Conservation (phyloP, 2,888 invertebrate species). For the Incurvaria masculella region DNA sequence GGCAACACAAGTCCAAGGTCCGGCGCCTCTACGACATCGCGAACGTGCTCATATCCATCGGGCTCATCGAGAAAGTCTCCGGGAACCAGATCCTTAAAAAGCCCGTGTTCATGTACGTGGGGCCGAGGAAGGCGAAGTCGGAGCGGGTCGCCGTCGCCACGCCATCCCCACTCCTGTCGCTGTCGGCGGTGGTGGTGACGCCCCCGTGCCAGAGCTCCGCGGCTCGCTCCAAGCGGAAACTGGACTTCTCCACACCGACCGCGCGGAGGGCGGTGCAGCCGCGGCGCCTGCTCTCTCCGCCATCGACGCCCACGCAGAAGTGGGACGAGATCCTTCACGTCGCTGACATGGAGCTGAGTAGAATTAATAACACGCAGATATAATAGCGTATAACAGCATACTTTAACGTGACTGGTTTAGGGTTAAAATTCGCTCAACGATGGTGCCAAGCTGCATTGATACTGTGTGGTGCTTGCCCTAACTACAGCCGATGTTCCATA, state of each 20-base stretch:
- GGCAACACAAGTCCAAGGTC: slow-evolving; percentile 64
- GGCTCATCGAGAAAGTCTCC: slow-evolving; percentile 67
- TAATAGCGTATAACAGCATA: too few relatives aligned
- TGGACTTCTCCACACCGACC: slow-evolving; percentile 43
- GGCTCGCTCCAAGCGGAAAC: slow-evolving; percentile 44
- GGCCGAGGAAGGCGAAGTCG: slow-evolving; percentile 42
- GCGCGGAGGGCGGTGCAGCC: slow-evolving; percentile 34
- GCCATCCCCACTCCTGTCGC: slow-evolving; percentile 41
- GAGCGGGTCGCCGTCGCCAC: slow-evolving; percentile 28
- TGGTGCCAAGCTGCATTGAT: too few relatives aligned
- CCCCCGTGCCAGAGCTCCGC: slow-evolving; percentile 34
- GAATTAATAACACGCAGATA: slow-evolving; percentile 43
- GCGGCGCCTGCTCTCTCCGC: slow-evolving; percentile 36
- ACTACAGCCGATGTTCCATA: too few relatives aligned
- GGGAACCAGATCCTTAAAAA: slow-evolving; percentile 60
- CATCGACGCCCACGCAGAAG: slow-evolving; percentile 48
- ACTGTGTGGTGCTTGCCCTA: too few relatives aligned
- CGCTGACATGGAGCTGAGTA: slow-evolving; percentile 57
- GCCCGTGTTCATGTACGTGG: slow-evolving; percentile 65
- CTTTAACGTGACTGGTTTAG: too few relatives aligned
- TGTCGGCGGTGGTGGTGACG: slow-evolving; percentile 22
- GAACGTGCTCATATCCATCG: slow-evolving; percentile 71
- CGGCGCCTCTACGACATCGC: slow-evolving; percentile 75
- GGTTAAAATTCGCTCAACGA: too few relatives aligned
- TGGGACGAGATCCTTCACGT: slow-evolving; percentile 58